These are phyloP conservation scores for Coleophora deauratella DNA, from an alignment of 2,888 invertebrate genomes.

Conservation along the genomic window DNA sequence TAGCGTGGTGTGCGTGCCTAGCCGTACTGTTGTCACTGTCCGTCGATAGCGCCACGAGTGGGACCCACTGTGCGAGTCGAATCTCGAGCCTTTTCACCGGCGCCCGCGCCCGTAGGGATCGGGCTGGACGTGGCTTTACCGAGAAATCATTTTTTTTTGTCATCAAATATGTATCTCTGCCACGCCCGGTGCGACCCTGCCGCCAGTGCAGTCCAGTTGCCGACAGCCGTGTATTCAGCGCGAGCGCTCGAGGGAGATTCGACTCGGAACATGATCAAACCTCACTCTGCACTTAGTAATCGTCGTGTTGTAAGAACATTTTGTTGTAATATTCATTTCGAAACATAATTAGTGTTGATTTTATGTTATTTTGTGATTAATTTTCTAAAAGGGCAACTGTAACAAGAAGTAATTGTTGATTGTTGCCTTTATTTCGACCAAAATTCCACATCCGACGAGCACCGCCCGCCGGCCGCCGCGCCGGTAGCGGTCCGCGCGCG, in stretches of 20 bases:
- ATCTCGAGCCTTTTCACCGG: conserved; percentile 28
- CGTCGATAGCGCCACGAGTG: conserved; percentile 68
- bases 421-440: conserved; percentile 17
- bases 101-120: no score
- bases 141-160: no score
- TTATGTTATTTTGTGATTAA: conserved; percentile 61
- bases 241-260: conserved; percentile 34
- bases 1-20: conserved; percentile 75
- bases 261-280: conserved; percentile 45
- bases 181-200: no score
- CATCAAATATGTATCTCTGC: no score
- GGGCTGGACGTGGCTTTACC: no score
- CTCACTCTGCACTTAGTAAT: conserved; percentile 73
- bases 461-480: no score
- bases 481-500: no score
- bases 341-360: conserved; percentile 70
- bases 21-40: conserved; percentile 73
- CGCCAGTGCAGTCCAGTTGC: no score
- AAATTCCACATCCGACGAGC: not conserved
- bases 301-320: conserved; percentile 70
- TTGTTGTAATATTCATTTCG: conserved; percentile 66
- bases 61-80: conserved; percentile 54
- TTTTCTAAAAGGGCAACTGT: conserved; percentile 30
- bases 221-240: no score
- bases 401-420: conserved; percentile 49